phyloP scores from a whole-genome alignment of 2,888 invertebrate genomes.

The Drosophila barbarae region DNA sequence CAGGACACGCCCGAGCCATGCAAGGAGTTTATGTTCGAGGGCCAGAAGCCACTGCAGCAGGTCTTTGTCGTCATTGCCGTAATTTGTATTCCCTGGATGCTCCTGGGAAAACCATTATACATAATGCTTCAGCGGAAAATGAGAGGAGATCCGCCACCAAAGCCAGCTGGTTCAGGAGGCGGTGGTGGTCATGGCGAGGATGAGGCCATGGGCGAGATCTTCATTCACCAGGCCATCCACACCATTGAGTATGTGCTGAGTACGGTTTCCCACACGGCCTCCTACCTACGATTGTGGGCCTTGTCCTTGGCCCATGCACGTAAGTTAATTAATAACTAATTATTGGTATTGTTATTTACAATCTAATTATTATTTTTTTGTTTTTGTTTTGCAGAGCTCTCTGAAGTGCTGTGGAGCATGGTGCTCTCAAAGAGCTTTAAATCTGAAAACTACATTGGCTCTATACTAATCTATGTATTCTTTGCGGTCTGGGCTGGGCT shows the following conservation, averaged over 20 bases:
- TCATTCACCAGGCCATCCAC: slow-evolving; percentile 96
- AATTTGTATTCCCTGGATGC: slow-evolving; percentile 95
- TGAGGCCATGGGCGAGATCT: slow-evolving; percentile 89
- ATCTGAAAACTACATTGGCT: slow-evolving; percentile 83
- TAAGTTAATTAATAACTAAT: slow-evolving; percentile 79
- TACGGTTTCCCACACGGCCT: slow-evolving; percentile 97
- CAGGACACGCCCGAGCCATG: slow-evolving; percentile 79
- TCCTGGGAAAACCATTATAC: slow-evolving; percentile 93
- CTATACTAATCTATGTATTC: slow-evolving; percentile 87
- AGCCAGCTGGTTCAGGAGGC: slow-evolving; percentile 18
- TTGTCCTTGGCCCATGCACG: slow-evolving; percentile 96
- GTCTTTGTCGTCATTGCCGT: slow-evolving; percentile 89
- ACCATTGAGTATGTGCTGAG: slow-evolving; percentile 98
- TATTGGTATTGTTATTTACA: background rate
- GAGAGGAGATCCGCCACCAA: slow-evolving; percentile 21
- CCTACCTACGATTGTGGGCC: slow-evolving; percentile 97
- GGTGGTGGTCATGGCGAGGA: slow-evolving; percentile 77
- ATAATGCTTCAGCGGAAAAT: slow-evolving; percentile 80
- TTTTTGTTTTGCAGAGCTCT: slow-evolving; percentile 85
- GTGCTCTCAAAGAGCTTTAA: slow-evolving; percentile 88
- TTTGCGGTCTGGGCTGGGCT: slow-evolving; percentile 95
- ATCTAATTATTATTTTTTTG: slow-evolving; percentile 72
- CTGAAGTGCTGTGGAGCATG: slow-evolving; percentile 96
- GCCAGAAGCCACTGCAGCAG: slow-evolving; percentile 87
- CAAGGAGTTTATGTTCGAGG: slow-evolving; percentile 85